Percentiles rank a stretch among this genome's conserved stretches.
phyloP scores from a whole-genome alignment of 2,888 invertebrate species.

The Leptinotarsa rubiginosa region DNA sequence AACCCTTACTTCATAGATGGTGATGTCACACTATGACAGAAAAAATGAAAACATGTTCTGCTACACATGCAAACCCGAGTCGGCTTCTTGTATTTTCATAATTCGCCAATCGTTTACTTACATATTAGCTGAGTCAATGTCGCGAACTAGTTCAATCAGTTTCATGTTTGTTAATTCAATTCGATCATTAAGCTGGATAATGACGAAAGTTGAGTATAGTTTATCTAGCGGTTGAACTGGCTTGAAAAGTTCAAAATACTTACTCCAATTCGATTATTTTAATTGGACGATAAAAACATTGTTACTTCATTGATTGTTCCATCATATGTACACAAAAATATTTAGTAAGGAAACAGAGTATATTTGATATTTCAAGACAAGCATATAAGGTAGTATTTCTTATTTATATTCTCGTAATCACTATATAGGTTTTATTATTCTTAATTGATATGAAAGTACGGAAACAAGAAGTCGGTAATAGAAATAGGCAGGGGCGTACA shows the following conservation, averaged over 20 bases:
- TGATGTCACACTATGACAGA: no score
- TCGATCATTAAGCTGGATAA: not conserved
- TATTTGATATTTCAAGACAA: not conserved
- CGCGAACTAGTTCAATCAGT: conserved; percentile 4
- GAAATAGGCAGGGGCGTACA: conserved; percentile 14
- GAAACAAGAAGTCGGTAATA: not conserved
- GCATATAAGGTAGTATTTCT: not conserved
- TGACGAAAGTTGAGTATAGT: not conserved
- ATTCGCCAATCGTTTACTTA: no score
- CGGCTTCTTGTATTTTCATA: no score
- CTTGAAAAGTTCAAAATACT: no score
- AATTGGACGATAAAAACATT: no score
- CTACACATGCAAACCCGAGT: no score
- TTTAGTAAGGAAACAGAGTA: not conserved
- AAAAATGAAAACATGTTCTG: no score
- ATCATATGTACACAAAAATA: no score
- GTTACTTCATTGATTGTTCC: no score
- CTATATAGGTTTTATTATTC: not conserved
- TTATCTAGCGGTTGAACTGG: no score
- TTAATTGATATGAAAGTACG: conserved; percentile 15
- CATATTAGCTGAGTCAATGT: not conserved
- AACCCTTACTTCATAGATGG: no score
- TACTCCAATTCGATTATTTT: no score
- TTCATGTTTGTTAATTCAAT: not conserved
- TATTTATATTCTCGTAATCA: not conserved